phyloP scores from a whole-genome alignment of 2,888 invertebrate genomes.

The Hemithea aestivaria region DNA sequence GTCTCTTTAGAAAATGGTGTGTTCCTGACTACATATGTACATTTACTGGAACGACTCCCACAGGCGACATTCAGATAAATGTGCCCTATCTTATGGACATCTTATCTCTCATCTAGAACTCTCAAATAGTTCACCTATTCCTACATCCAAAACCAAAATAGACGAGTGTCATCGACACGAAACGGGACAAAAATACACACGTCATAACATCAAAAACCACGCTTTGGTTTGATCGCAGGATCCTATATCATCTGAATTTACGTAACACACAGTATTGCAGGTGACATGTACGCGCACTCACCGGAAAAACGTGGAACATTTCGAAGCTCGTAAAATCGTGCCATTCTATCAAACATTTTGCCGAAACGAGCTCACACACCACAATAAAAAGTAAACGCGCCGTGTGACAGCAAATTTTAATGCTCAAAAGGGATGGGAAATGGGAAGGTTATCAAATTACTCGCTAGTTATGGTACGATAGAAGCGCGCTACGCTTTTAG shows the following conservation, averaged over 20 bases:
- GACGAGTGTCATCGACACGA: too few relatives aligned
- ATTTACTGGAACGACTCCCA: conserved; percentile 22
- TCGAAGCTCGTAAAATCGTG: conserved; percentile 4
- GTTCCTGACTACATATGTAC: conserved; percentile 33
- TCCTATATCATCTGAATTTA: conserved; percentile 7
- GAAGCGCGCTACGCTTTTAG: conserved; percentile 16
- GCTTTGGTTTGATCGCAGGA: conserved; percentile 4
- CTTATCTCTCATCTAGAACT: not conserved
- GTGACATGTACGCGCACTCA: conserved; percentile 4
- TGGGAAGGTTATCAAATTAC: conserved; percentile 11
- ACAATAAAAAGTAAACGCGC: conserved; percentile 1
- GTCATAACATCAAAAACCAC: not conserved
- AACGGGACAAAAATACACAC: not conserved
- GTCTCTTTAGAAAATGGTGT: conserved; percentile 31
- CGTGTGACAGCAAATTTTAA: conserved; percentile 6
- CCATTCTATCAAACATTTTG: conserved; percentile 4
- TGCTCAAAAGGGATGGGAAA: conserved; percentile 1
- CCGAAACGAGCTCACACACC: conserved; percentile 4
- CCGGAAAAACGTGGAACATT: conserved; percentile 5
- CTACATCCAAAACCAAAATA: too few relatives aligned
- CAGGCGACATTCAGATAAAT: conserved; percentile 25
- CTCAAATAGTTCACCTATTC: too few relatives aligned
- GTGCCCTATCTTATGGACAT: conserved; percentile 14
- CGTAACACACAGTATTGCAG: conserved; percentile 10
- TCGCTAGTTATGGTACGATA: too few relatives aligned